Evolutionary conservation across 1,140 invertebrate genomes (phyloP).

Genomic region (Drosophila sechellia): DNA sequence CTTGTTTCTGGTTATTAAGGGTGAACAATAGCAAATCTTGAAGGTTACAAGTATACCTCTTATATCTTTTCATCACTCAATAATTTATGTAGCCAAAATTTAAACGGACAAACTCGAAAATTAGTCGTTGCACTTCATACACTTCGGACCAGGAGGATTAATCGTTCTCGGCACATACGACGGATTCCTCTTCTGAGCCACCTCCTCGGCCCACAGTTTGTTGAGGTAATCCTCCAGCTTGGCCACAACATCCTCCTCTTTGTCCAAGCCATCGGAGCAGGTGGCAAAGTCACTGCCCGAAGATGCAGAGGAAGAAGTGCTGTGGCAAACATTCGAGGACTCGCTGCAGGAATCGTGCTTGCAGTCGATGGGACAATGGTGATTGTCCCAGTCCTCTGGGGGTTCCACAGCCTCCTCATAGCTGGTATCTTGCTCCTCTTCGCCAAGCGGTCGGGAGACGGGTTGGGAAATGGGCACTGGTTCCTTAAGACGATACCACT

Average conservation of each 20-base stretch:
- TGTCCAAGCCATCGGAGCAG: slow-evolving; percentile 24
- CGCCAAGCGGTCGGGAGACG: too few species aligned
- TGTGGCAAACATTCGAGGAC: slow-evolving; percentile 43
- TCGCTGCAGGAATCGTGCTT: slow-evolving; percentile 47
- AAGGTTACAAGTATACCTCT: too few species aligned
- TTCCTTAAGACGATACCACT: slow-evolving; percentile 65
- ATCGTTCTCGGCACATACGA: slow-evolving; percentile 19
- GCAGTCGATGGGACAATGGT: slow-evolving; percentile 71
- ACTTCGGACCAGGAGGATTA: slow-evolving; percentile 9
- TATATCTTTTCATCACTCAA: background rate
- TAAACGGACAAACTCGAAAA: background rate
- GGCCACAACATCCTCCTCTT: slow-evolving; percentile 44
- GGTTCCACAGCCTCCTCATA: slow-evolving; percentile 43
- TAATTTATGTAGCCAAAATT: slow-evolving; percentile 3
- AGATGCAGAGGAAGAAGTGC: slow-evolving; percentile 3
- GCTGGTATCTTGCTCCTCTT: background rate
- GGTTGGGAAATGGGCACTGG: background rate
- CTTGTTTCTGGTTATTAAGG: too few species aligned
- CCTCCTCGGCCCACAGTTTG: slow-evolving; percentile 63
- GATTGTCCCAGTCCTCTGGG: slow-evolving; percentile 57
- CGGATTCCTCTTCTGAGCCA: slow-evolving; percentile 50
- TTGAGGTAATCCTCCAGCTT: slow-evolving; percentile 68
- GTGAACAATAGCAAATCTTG: too few species aligned
- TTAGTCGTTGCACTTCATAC: slow-evolving; percentile 31
- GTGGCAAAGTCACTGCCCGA: slow-evolving; percentile 34